Conservation (phyloP, 2,888 invertebrate genomes). For the Halictus quadricinctus region DNA sequence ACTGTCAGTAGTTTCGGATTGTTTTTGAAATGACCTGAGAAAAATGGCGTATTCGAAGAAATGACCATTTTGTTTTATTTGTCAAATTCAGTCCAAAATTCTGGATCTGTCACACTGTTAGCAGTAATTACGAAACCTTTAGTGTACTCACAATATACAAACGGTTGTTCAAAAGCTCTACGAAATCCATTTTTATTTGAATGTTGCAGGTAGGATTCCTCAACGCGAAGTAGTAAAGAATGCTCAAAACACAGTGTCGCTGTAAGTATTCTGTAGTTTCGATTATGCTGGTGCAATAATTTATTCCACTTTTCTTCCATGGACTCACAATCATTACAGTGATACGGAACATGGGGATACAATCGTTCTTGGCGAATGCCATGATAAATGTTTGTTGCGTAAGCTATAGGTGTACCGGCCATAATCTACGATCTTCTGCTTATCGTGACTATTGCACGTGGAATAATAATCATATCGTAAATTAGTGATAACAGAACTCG, state of each 20-base stretch:
- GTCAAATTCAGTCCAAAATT: no score
- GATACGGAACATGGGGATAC: constrained; percentile 31
- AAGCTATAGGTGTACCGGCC: constrained; percentile 47
- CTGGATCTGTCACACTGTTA: background rate
- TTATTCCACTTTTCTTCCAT: constrained; percentile 12
- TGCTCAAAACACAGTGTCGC: background rate
- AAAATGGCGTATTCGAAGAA: background rate
- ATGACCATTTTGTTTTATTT: background rate
- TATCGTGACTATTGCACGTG: constrained; percentile 54
- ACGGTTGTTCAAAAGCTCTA: background rate
- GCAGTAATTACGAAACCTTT: background rate
- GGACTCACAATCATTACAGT: constrained; percentile 29
- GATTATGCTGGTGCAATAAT: background rate
- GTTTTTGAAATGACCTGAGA: no score
- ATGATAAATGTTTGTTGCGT: constrained; percentile 45
- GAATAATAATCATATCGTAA: constrained; percentile 58
- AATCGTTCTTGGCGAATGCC: constrained; percentile 35
- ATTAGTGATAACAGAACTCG: constrained; percentile 62
- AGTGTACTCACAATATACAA: no score
- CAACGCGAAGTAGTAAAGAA: background rate
- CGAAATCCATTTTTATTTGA: background rate
- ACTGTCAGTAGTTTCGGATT: no score
- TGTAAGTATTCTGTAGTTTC: background rate
- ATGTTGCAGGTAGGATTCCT: background rate
- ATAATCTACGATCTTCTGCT: constrained; percentile 60